These are phyloP conservation scores for Ptychadena robeensis DNA, from an alignment of 2,797 vertebrate species.

Conservation along the genomic window DNA sequence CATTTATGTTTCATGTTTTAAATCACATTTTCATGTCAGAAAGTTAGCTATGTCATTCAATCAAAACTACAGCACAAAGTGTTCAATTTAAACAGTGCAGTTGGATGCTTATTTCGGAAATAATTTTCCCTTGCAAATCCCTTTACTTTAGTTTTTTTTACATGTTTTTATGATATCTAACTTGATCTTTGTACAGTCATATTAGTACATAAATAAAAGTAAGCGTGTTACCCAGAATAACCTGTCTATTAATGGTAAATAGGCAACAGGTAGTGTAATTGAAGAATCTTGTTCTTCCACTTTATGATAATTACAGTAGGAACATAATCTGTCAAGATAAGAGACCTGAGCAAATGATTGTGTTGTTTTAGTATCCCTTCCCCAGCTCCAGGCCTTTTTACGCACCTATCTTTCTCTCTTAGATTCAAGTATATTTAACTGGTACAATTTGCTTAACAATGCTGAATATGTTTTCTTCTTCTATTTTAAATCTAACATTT, in stretches of 20 bases:
- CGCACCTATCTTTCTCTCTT: neutral
- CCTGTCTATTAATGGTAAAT: neutral
- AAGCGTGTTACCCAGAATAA: neutral
- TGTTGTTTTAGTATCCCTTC: conserved; percentile 4
- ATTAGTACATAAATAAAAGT: neutral
- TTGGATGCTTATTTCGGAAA: neutral
- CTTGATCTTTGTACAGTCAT: neutral
- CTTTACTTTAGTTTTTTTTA: neutral
- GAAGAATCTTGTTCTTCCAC: conserved; percentile 22
- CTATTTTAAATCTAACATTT: neutral
- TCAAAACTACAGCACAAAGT: no score
- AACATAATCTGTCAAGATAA: conserved; percentile 3
- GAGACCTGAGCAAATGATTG: neutral
- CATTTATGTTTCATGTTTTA: no score
- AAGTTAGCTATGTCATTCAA: no score
- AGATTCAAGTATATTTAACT: neutral
- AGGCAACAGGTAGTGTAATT: neutral
- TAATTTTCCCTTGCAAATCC: no score
- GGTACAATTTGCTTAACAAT: neutral
- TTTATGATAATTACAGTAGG: conserved; percentile 14
- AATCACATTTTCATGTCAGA: no score
- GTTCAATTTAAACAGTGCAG: neutral
- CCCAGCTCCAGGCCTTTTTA: neutral
- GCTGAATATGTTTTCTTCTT: neutral
- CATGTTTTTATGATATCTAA: neutral